Evolutionary conservation across 2,113 vertebrate species (phyloP).

Genomic region (Furnarius figulus): DNA sequence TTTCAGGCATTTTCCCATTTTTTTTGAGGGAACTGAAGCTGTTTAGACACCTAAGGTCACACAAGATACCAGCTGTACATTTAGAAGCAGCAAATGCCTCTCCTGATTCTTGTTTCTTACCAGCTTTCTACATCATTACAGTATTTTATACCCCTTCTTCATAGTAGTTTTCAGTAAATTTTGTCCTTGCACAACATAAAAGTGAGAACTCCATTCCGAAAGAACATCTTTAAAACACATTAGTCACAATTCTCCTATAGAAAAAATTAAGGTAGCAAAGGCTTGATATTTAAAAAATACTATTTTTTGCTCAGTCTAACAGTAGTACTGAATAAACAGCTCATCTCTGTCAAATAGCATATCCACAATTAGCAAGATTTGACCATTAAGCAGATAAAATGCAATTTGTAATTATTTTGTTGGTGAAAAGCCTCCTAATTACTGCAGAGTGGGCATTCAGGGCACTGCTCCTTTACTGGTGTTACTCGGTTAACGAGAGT

Average conservation of each 20-base stretch:
- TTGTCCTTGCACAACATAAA: neutral
- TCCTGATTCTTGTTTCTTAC: neutral
- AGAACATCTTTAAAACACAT: neutral
- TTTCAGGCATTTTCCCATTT: neutral
- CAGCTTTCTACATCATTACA: neutral
- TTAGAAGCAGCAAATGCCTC: neutral
- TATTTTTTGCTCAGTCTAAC: neutral
- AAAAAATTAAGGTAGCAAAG: neutral
- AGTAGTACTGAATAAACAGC: neutral
- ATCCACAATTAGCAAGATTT: neutral
- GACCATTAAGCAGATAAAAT: neutral
- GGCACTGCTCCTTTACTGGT: neutral
- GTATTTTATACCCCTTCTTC: neutral
- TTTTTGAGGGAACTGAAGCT: neutral
- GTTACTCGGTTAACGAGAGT: neutral
- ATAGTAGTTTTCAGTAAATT: neutral
- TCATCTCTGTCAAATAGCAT: neutral
- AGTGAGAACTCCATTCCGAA: neutral
- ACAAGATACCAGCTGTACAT: neutral
- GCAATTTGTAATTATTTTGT: conserved; percentile 1
- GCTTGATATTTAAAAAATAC: neutral
- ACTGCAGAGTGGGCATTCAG: neutral
- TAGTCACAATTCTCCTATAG: neutral
- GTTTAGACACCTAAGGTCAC: neutral
- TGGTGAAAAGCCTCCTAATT: neutral